Base-by-base conservation (phyloP, 2,113 vertebrate genomes). In the Struthidea cinerea region DNA sequence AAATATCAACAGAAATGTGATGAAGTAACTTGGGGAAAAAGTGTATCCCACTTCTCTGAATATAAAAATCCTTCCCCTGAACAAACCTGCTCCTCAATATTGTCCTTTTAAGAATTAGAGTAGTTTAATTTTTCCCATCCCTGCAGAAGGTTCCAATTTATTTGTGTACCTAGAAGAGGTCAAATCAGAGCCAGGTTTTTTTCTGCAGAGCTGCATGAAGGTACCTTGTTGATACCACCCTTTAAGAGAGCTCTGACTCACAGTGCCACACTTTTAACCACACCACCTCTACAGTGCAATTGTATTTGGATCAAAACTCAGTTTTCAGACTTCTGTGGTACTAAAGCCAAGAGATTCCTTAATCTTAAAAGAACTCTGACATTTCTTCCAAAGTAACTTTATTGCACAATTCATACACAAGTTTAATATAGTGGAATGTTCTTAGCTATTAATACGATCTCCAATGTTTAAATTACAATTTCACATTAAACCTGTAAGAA, bases 351-450 rank as follows among this genome's bases (percentile, higher is more conserved):
- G 35, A 84, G 33, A 55, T 41, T 69, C 74, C 59, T 94, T 42
- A 84, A 44, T 37, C 18, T 87, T 73, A 39, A 82, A 95, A 91
- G 39, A 84, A 77, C 21, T 49, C 33, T 35, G 47, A 61, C 76
- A 67, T 94, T 95, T 88, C 85, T 95, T 96, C 88, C 94, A 97
- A 96, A 96, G 95, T 94, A 94, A 93, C 91, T 97, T 98, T 98
- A 98, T 98, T 98, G 95, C 96, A 98, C 96, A 97, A 76, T 90
- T 93, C 76, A 95, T 94, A 96, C 85, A 97, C 71, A 93, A 80
- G 49, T 94, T 95, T 92, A 97, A 91, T 85, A 96, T 37, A 87
- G 28, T 84, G 81, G 78, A 95, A 96, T 83, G 71, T 74, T 83
- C 81, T 84, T 84, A 96, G 60, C 87, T 84, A 81, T 93, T 95